Percentiles rank a stretch among this genome's conserved stretches.
Conservation (phyloP, 1,140 invertebrate species). For the Limonius californicus region DNA sequence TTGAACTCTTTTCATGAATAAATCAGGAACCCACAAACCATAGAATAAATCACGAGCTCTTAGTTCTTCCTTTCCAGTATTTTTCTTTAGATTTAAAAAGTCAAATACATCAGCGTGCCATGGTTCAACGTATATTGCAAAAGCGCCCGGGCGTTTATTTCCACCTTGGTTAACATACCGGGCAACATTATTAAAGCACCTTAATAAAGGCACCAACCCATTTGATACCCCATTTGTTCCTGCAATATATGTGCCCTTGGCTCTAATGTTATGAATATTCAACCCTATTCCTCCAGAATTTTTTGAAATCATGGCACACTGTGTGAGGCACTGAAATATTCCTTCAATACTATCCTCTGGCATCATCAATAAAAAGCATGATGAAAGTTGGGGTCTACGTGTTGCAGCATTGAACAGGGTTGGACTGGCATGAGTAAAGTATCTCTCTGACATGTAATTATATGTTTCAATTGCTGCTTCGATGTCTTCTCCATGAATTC, state of each 20-base stretch:
- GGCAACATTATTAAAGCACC: slow-evolving; percentile 95
- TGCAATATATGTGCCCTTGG: slow-evolving; percentile 86
- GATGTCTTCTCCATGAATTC: slow-evolving; percentile 94
- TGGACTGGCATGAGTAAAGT: slow-evolving; percentile 97
- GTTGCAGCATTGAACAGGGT: slow-evolving; percentile 97
- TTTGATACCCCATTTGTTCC: slow-evolving; percentile 95
- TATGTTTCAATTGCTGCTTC: slow-evolving; percentile 95
- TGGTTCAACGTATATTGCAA: slow-evolving; percentile 97
- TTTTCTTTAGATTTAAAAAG: slow-evolving; percentile 91
- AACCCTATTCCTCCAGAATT: slow-evolving; percentile 96
- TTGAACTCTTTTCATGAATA: slow-evolving; percentile 97
- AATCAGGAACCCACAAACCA: slow-evolving; percentile 96
- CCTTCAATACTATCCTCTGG: slow-evolving; percentile 95
- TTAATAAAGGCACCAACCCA: slow-evolving; percentile 95
- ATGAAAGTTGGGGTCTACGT: slow-evolving; percentile 86
- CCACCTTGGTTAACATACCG: slow-evolving; percentile 98
- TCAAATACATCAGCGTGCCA: slow-evolving; percentile 99
- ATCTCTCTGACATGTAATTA: slow-evolving; percentile 91
- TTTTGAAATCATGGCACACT: slow-evolving; percentile 96
- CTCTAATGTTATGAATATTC: slow-evolving; percentile 94
- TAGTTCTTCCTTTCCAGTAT: slow-evolving; percentile 91
- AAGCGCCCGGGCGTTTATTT: slow-evolving; percentile 98
- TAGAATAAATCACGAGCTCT: slow-evolving; percentile 96
- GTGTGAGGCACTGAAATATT: slow-evolving; percentile 93
- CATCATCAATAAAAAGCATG: slow-evolving; percentile 96